Conservation (phyloP, 2,888 invertebrate species). For the Drosophila mulleri region DNA sequence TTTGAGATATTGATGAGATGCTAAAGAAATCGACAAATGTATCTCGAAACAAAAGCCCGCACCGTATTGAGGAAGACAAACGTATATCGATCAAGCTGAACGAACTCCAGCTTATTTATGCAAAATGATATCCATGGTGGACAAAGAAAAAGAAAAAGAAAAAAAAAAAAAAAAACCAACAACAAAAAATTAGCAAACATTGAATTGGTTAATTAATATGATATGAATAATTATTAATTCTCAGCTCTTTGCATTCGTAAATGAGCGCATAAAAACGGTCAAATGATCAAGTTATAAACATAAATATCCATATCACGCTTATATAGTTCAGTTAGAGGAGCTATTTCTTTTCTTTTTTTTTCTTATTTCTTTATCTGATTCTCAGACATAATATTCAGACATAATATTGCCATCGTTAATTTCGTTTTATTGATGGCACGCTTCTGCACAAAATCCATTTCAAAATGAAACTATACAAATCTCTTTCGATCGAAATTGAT, state of each 20-base stretch:
- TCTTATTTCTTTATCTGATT: slow-evolving; percentile 29
- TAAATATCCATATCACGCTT: slow-evolving; percentile 43
- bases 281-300: slow-evolving; percentile 54
- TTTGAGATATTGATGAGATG: slow-evolving; percentile 20
- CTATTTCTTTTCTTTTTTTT: neutral
- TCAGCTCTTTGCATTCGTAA: slow-evolving; percentile 27
- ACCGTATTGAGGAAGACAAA: slow-evolving; percentile 63
- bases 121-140: slow-evolving; percentile 52
- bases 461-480: slow-evolving; percentile 42
- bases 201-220: slow-evolving; percentile 60
- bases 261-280: slow-evolving; percentile 37
- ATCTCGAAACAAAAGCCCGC: slow-evolving; percentile 33
- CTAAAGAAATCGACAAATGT: slow-evolving; percentile 17
- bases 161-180: too few species aligned
- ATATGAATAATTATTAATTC: slow-evolving; percentile 59
- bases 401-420: slow-evolving; percentile 48
- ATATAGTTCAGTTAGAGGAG: slow-evolving; percentile 20
- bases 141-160: neutral
- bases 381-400: slow-evolving; percentile 31
- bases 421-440: slow-evolving; percentile 51
- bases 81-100: slow-evolving; percentile 59
- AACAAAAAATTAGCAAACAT: slow-evolving; percentile 36
- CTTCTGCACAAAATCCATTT: slow-evolving; percentile 43
- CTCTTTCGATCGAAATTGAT: slow-evolving; percentile 19
- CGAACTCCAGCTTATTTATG: slow-evolving; percentile 34